These are phyloP conservation scores for Trichomalopsis sarcophagae DNA, from an alignment of 1,140 invertebrate species.

Conservation along the genomic window DNA sequence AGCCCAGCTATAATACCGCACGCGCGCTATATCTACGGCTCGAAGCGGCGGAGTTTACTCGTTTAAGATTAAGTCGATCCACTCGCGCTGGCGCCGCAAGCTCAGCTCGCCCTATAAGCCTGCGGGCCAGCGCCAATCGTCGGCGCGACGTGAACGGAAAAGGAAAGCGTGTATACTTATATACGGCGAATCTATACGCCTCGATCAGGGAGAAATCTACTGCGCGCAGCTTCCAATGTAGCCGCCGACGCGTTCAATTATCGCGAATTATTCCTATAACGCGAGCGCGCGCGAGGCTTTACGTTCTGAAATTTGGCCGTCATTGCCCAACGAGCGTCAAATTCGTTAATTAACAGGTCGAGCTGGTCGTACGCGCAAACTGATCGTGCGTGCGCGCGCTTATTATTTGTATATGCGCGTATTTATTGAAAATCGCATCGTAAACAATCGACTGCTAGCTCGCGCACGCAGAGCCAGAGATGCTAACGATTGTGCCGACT, in stretches of 20 bases:
- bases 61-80: conserved; percentile 31
- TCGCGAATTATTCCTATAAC: not conserved
- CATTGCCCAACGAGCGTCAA: not conserved
- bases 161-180: not conserved
- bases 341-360: not conserved
- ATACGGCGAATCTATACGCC: not conserved
- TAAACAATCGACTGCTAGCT: not conserved
- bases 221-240: not conserved
- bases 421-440: not conserved
- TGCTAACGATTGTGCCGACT: not conserved
- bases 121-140: not conserved
- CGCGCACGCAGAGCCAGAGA: too few species aligned
- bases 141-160: conserved; percentile 11
- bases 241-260: not conserved
- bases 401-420: not conserved
- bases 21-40: not conserved
- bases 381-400: too few species aligned
- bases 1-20: not conserved
- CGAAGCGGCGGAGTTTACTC: not conserved
- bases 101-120: conserved; percentile 7
- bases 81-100: conserved; percentile 20
- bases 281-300: not conserved
- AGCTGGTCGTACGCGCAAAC: too few species aligned
- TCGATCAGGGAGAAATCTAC: not conserved
- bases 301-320: not conserved